Conservation (phyloP, 2,113 vertebrate species). For the Salvelinus sp. region DNA sequence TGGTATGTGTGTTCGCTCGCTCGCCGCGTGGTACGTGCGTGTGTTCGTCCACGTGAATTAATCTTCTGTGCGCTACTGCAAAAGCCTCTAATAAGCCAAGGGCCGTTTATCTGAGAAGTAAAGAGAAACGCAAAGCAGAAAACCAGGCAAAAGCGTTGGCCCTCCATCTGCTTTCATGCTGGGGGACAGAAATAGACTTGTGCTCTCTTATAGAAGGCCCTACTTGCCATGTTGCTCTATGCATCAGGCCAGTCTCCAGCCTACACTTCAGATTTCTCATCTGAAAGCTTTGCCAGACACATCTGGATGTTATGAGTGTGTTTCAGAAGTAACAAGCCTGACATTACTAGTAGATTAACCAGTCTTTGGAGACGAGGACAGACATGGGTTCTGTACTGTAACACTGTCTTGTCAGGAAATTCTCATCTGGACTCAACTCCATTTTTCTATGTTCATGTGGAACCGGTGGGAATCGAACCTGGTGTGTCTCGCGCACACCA, state of each 20-base stretch:
- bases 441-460: too few species aligned
- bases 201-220: constrained; percentile 2
- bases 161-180: constrained; percentile 6
- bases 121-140: background rate
- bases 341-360: background rate
- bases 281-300: background rate
- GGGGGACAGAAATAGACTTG: constrained; percentile 4
- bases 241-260: background rate
- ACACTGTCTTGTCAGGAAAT: too few species aligned
- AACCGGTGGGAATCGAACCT: background rate
- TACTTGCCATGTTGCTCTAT: background rate
- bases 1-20: too few species aligned
- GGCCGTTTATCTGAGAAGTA: background rate
- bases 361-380: background rate
- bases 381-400: too few species aligned
- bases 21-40: too few species aligned
- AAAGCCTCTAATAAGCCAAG: background rate
- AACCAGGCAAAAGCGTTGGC: background rate
- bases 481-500: background rate
- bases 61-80: background rate
- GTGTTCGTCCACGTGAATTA: background rate
- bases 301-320: background rate
- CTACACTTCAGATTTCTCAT: too few species aligned
- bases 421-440: too few species aligned
- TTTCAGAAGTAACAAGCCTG: background rate